phyloP scores from a whole-genome alignment of 2,797 vertebrate genomes.

The Sciaenops ocellatus region DNA sequence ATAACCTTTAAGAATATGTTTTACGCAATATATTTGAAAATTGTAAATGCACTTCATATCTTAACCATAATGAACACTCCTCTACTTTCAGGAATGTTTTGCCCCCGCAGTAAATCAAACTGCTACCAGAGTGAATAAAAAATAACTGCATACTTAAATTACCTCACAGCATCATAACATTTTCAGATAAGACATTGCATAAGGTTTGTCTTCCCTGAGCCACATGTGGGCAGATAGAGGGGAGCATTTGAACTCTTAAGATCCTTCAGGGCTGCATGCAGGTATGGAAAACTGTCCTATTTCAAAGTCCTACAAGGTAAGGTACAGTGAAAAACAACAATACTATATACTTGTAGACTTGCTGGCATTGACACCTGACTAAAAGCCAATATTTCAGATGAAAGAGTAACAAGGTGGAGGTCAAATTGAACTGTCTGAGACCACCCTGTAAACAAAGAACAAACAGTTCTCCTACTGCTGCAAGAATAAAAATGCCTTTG shows the following conservation, averaged over 20 bases:
- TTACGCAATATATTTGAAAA: not conserved
- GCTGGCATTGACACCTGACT: not conserved
- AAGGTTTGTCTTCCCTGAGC: not conserved
- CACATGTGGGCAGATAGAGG: not conserved
- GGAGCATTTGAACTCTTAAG: not conserved
- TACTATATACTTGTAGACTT: not conserved
- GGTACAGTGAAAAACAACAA: not conserved
- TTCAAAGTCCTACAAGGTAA: not conserved
- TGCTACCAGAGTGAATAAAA: not conserved
- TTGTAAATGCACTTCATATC: not conserved
- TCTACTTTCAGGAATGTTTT: not conserved
- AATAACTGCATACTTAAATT: not conserved
- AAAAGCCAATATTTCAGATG: not conserved
- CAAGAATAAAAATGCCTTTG: not conserved
- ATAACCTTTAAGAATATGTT: not conserved
- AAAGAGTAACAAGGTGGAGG: not conserved
- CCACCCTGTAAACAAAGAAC: not conserved
- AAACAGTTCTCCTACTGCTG: slow-evolving; percentile 13
- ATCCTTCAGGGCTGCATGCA: not conserved
- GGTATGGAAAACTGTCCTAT: not conserved
- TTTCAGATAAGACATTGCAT: not conserved
- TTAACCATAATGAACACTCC: too few species aligned
- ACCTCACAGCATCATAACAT: not conserved
- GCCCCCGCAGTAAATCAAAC: not conserved
- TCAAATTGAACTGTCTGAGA: not conserved